A percentile compares a stretch with the other conserved stretches of the same genome.
phyloP scores from a whole-genome alignment of 2,888 invertebrate genomes.

The Caenorhabditis sp. region DNA sequence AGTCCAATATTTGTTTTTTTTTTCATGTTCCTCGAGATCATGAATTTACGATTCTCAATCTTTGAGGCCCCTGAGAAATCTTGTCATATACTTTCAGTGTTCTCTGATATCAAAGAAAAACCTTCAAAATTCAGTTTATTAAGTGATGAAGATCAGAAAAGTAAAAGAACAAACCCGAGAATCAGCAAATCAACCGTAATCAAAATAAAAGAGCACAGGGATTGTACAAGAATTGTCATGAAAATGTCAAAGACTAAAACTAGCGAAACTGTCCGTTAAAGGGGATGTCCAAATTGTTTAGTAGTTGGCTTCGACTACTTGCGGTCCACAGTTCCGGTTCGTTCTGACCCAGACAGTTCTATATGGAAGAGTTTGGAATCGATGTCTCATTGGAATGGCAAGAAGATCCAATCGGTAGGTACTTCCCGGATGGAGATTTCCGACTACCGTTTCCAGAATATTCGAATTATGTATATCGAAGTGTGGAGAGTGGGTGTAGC shows the following conservation, averaged over 20 bases:
- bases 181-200: constrained; percentile 17
- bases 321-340: constrained; percentile 27
- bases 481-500: constrained; percentile 67
- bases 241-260: constrained; percentile 8
- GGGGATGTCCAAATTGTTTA: no score
- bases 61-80: background rate
- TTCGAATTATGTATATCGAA: background rate
- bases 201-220: constrained; percentile 31
- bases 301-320: background rate
- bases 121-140: constrained; percentile 6
- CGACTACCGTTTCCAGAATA: constrained; percentile 74
- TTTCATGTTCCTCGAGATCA: no score
- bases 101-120: background rate
- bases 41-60: background rate
- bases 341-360: constrained; percentile 77
- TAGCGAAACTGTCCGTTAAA: constrained; percentile 35
- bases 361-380: constrained; percentile 73
- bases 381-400: constrained; percentile 68
- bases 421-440: constrained; percentile 65
- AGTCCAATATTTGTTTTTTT: no score
- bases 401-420: constrained; percentile 75
- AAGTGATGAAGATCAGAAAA: constrained; percentile 16
- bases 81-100: background rate
- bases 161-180: constrained; percentile 9
- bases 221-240: constrained; percentile 7